Evolutionary conservation across 2,888 invertebrate species (phyloP), one percentile per base, ranked within the genome.

Genomic region (Pogonocherus hispidulus): DNA sequence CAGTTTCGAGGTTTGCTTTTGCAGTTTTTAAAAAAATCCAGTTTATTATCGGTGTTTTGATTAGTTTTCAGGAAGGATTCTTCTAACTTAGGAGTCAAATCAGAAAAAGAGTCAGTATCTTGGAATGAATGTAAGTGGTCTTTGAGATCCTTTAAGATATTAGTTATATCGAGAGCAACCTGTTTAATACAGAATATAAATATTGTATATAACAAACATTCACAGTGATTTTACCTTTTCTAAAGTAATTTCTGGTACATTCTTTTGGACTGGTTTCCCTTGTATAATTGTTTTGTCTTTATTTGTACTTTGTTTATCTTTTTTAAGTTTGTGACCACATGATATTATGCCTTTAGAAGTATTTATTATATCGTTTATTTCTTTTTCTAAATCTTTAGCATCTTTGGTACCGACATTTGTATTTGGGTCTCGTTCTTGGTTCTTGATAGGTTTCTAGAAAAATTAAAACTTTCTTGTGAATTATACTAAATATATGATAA

Each of bases 111-210:
- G 54, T 76, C 74, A 14, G 47, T 57, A 37, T 41, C 65, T 18
- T 46, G 11, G 44, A 44, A 55, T 41, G 68, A n/a, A 51, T 60
- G 47, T 23, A 72, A 66, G 19, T 69, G 65, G 16, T 69, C 54
- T 63, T 63, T 69, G n/a, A 72, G 59, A 63, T 64, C 49, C 20
- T 60, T 20, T 16, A 74, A 49, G 1, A 74, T 66, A 23, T 59
- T 51, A 9, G 70, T 56, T 62, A 70, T 74, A 52, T 78, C 75
- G 16, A 66, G 52, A 1, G 73, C 75, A 37, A 78, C 69, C 76
- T 78, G 51, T 62, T 59, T 6, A 20, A 27, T 9, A 44, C 14
- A 57, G 27, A 51, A n/a, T 46, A 46, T 23, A 14, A 46, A 6
- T 46, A 23, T 20, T 19, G 16, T 32, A 35, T 16, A 9, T 54